Base-by-base conservation (phyloP, 2,113 vertebrate species). In the Xenopus borealis region DNA sequence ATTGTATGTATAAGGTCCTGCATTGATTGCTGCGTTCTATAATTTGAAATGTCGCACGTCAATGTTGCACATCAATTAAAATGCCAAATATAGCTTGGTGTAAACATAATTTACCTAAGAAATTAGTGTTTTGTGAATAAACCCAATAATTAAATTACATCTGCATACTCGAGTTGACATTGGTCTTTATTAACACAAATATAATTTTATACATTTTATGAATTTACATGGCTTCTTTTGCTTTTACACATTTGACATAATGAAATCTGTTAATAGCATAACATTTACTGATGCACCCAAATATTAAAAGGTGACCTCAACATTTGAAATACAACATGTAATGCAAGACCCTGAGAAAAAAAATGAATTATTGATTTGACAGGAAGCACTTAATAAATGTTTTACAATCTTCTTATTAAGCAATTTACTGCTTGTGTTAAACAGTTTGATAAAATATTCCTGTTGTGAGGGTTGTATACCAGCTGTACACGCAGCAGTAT, bases 361-460 rank as follows among this genome's bases (percentile, higher is more conserved):
- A 75, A 63, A 75, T 69, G 57, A 69, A 75, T 75, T 75, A 75
- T 75, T 75, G 73, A 75, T 75, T 75, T 75, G 73, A 75, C 73
- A 75, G 66, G 67, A 77, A 77, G 74, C 74, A 77, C 66, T 77
- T 77, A 77, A 77, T 77, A 77, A 63, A 77, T 77, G 66, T 77
- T 77, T 77, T 77, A 77, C 74, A 70, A 77, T 77, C 74, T 77
- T 77, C 74, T 77, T 77, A 77, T 77, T 77, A 77, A 77, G 74
- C 74, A 77, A 77, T 77, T 77, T 77, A 77, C 74, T 70, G 68
- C 58, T 70, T 77, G 67, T 61, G 70, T 77, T 70, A 70, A 77
- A 77, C 74, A 77, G 67, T 70, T 64, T 59, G 67, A 69, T 62
- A 70, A 52, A 69, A 69, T 64, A 64, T 77, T 68, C 74, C 74